Evolutionary conservation across 2,113 vertebrate genomes (phyloP), one percentile per base, ranked within the genome.

Genomic region (Silurus glanis): DNA sequence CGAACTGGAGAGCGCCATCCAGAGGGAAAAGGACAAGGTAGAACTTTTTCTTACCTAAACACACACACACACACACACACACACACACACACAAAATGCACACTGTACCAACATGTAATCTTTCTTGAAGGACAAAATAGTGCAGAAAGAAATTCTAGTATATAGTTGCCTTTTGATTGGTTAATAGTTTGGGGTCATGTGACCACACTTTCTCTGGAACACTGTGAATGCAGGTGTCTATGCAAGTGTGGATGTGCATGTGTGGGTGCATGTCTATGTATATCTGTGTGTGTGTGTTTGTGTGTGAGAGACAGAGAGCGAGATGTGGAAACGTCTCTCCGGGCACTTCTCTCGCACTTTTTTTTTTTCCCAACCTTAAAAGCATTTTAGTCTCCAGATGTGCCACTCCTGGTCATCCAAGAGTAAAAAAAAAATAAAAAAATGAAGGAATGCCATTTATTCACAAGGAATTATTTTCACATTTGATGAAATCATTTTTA

Each of bases 21-120:
- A 95, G 87, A 96, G 95, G 87, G 97, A 98, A 91, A 96, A 96
- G 86, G 97, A 99, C 91, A 97, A 98, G 97, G 98, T 99, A 95
- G 21, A 71, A n/a, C 4, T 6, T 14, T 16, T 25, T 8, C 12
- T 61, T 23, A 45, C 28, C 66, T 49, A 69, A 56, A 84, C 69
- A 79, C 80, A 79, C 62, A 78, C 25, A 62, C 45, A 58, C 51
- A 59, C 37, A 37, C 37, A 37, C 37, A 37, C 37, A 37, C 37
- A 37, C 37, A 37, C 37, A 37, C 37, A 37, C 37, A 37, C 37
- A 37, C 37, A 37, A 37, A 37, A 37, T 37, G 37, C 2, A 37
- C 37, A 37, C 37, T 37, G 2, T 2, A 37, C 37, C 37, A 37
- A 37, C 37, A 37, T 37, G 37, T 37, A 37, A 3, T 37, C 37